A percentile compares a stretch with the other conserved stretches of the same genome.
These are phyloP conservation scores for Augochlora pura DNA, from an alignment of 1,140 invertebrate species.

Conservation along the genomic window DNA sequence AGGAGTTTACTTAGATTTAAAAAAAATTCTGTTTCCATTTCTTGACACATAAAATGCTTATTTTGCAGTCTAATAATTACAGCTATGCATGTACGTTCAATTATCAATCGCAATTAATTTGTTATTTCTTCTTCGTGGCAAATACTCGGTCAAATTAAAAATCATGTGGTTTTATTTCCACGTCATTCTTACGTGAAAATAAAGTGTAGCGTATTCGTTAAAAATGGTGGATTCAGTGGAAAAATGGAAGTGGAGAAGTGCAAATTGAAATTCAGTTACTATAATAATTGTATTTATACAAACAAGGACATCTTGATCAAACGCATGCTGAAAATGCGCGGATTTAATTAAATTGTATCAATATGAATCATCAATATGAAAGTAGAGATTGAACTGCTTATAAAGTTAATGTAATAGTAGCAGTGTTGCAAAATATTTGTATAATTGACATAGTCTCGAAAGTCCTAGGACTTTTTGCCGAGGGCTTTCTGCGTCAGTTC, in stretches of 20 bases:
- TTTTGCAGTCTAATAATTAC: too few species aligned
- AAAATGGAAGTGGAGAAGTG: neutral
- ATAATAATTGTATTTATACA: slow-evolving; percentile 62
- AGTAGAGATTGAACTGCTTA: slow-evolving; percentile 33
- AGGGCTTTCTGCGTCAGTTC: slow-evolving; percentile 82
- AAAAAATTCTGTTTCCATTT: too few species aligned
- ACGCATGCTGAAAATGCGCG: slow-evolving; percentile 41
- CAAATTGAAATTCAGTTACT: slow-evolving; percentile 14
- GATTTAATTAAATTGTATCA: slow-evolving; percentile 54
- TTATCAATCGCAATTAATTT: too few species aligned
- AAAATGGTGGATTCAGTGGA: neutral
- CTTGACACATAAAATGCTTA: too few species aligned
- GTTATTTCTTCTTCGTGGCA: too few species aligned
- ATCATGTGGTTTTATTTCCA: too few species aligned
- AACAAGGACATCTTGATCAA: slow-evolving; percentile 52
- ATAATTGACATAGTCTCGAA: slow-evolving; percentile 23
- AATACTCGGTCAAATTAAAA: too few species aligned
- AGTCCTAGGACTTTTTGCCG: slow-evolving; percentile 78
- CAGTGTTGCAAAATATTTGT: slow-evolving; percentile 32
- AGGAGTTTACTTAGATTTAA: too few species aligned
- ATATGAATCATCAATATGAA: slow-evolving; percentile 56
- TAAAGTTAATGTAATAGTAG: slow-evolving; percentile 36
- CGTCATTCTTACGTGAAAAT: too few species aligned
- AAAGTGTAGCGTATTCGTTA: neutral
- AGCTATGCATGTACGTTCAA: too few species aligned